Base-by-base conservation (phyloP, 2,888 invertebrate species). In the Chloroclystis v-ata region DNA sequence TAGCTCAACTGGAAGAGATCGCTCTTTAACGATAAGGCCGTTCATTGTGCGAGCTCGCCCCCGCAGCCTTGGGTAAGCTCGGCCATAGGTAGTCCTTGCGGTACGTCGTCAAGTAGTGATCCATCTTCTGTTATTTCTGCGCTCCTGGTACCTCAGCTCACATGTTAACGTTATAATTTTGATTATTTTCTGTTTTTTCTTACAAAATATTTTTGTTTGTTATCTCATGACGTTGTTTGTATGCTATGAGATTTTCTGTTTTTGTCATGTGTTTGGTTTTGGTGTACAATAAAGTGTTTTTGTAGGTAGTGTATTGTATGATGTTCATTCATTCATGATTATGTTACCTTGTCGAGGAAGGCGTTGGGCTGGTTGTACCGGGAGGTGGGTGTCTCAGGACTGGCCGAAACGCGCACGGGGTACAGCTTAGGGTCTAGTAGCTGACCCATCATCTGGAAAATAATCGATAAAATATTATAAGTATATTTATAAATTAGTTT, bases 31-130 rank as follows among this genome's bases (percentile, higher is more conserved):
- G n/a, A n/a, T n/a, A n/a, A n/a, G n/a, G n/a, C n/a, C n/a, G n/a
- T n/a, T n/a, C n/a, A n/a, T n/a, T n/a, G n/a, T n/a, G n/a, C n/a
- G n/a, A n/a, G n/a, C 55, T 1, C 58, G 0, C 51, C 62, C 0
- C 60, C 65, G 0, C 61, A 60, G 0, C 65, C 52, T 0, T 73
- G 0, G 84, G 82, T 33, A 83, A 49, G 49, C 82, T 81, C 0
- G 92, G 92, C 92, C 92, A 92, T 12, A 90, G 61, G 57, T 90
- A 92, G 67, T 92, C 92, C 61, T 90, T 90, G 32, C 87, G 80
- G 60, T 92, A 92, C 0, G 90, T 91, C 0, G 92, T 89, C 44
- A 90, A 72, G 59, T 90, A 92, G 57, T 90, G 90, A 73, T 91
- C 90, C 90, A 91, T 90, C 53, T 24, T 56, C 28, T 30, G 37